Evolutionary conservation across 2,797 vertebrate genomes (phyloP).

Genomic region (Macrochelys suwanniensis): DNA sequence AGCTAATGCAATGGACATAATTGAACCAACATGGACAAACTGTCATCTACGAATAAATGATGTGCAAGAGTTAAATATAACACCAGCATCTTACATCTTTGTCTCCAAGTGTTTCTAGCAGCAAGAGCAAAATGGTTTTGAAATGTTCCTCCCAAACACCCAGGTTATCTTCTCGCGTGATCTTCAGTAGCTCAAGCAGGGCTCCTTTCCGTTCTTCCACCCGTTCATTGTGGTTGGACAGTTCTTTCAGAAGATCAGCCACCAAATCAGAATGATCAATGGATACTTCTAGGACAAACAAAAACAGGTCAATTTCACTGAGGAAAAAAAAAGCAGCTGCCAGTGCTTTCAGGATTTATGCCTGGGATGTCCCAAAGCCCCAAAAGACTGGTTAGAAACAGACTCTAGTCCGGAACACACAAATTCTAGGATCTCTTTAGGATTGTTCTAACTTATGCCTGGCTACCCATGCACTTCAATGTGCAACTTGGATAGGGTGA

Average conservation of each 20-base stretch:
- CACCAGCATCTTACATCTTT: constrained; percentile 89
- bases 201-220: constrained; percentile 95
- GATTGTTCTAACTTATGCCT: not conserved
- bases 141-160: constrained; percentile 99
- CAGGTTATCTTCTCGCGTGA: constrained; percentile 93
- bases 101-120: constrained; percentile 97
- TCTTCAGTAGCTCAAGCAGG: constrained; percentile 95
- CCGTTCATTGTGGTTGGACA: constrained; percentile 98
- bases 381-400: not conserved
- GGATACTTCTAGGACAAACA: constrained; percentile 82
- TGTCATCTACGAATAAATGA: not conserved
- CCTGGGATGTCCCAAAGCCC: not conserved
- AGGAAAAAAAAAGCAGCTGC: not conserved
- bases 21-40: not conserved
- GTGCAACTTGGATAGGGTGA: not conserved
- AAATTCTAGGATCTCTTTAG: not conserved
- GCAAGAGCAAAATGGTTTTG: constrained; percentile 96
- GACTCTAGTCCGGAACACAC: not conserved
- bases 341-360: not conserved
- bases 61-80: constrained; percentile 9
- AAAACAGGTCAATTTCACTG: constrained; percentile 18
- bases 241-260: constrained; percentile 95
- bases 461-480: not conserved
- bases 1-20: not conserved
- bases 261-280: constrained; percentile 95